A percentile compares a stretch with the other conserved stretches of the same genome.
These are phyloP conservation scores for Leptosomus discolor DNA, from an alignment of 2,113 vertebrate genomes.

Conservation along the genomic window DNA sequence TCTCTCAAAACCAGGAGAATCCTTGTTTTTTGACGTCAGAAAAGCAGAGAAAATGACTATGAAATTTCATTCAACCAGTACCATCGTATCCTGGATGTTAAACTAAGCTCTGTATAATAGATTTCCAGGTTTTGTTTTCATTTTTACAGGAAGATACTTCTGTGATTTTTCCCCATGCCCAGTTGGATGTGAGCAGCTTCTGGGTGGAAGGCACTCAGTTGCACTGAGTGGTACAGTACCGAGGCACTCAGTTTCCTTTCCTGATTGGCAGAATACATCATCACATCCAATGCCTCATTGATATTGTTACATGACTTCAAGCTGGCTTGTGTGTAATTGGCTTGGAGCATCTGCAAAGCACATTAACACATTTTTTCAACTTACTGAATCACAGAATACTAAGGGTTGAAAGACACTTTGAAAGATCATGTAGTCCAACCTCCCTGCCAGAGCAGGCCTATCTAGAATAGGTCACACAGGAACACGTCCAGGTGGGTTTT, in stretches of 20 bases:
- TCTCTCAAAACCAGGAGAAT: not conserved
- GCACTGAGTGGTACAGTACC: fast-evolving
- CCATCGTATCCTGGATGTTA: not conserved
- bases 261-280: not conserved
- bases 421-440: no score
- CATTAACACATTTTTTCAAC: not conserved
- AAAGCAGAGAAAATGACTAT: not conserved
- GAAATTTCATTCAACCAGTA: not conserved
- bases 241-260: not conserved
- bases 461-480: no score
- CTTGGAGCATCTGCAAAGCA: not conserved
- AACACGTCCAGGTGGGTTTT: no score
- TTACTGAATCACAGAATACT: no score
- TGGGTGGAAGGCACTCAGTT: not conserved
- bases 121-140: not conserved
- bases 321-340: not conserved
- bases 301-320: not conserved
- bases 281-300: not conserved
- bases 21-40: not conserved
- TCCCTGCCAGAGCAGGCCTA: no score
- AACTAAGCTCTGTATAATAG: not conserved
- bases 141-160: not conserved
- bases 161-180: not conserved
- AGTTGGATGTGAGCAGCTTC: not conserved
- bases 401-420: no score